Base-by-base conservation (phyloP, 1,140 invertebrate genomes). In the Drosophila serrata region DNA sequence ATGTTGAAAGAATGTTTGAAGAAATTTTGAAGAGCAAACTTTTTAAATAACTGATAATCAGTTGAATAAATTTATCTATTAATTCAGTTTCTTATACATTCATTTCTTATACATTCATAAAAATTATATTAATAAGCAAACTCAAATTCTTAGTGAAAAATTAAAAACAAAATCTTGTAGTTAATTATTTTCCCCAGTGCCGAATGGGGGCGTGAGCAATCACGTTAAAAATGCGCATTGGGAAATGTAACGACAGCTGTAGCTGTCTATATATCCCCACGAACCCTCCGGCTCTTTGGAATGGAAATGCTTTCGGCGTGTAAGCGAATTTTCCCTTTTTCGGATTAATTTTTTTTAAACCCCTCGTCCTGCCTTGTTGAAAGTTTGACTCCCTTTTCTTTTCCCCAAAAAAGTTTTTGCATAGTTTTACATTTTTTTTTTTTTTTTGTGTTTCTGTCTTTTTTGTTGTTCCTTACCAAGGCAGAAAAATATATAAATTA, bases 401-500 rank as follows among this genome's bases (percentile, higher is more conserved):
- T 24, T 43, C 51, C n/a, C 65, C 12, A 70, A 24, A 24, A 24
- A 70, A 85, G 85, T 78, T 90, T 88, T 81, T 85, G 86, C 81
- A 90, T 90, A 90, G 85, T 90, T 90, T 90, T 90, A 72, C 85
- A 90, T 85, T 77, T 81, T 62, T 75, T 67, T 29, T 6, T 64
- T 59, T 51, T 79, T 42, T 17, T 17, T 11, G 4, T 33, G 3
- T 51, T 33, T 29, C 43, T 45, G 19, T 15, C 43, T 1, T 43
- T 43, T 5, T 35, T 72, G 55, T 58, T 67, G 43, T 48, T 63
- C 46, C 46, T 69, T 70, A 73, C 62, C 61, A 78, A 87, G 55
- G 39, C 82, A 79, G 60, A 76, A 70, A 87, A 87, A 82, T 87
- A 79, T 69, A 90, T 90, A 81, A 90, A 90, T 90, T 90, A 90